phyloP scores from a whole-genome alignment of 1,140 invertebrate species.

The Drusus annulatus region DNA sequence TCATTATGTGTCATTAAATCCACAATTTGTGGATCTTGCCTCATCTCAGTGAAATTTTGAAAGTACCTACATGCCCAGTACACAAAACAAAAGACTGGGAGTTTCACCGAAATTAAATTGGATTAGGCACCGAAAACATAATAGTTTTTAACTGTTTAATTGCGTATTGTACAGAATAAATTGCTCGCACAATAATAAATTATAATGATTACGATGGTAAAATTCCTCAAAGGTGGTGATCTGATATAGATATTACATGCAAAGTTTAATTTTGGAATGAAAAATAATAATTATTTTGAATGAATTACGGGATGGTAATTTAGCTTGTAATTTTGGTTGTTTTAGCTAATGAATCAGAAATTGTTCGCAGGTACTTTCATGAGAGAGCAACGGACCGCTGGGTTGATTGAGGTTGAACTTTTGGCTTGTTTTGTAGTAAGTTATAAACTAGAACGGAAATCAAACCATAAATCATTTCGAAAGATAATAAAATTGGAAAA shows the following conservation, averaged over 20 bases:
- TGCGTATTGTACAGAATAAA: constrained; percentile 24
- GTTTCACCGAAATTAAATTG: constrained; percentile 28
- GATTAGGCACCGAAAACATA: constrained; percentile 12
- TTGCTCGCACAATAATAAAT: constrained; percentile 11
- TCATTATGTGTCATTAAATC: constrained; percentile 23
- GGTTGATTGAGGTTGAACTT: no score
- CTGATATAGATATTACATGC: neutral
- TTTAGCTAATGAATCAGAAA: no score
- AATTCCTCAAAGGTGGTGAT: no score
- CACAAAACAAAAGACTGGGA: neutral
- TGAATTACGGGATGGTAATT: neutral
- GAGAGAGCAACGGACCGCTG: no score
- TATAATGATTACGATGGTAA: neutral
- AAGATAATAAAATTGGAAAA: no score
- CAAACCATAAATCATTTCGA: no score
- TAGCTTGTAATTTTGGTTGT: neutral
- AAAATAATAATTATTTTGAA: neutral
- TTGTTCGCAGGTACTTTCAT: no score
- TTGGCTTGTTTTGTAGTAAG: no score
- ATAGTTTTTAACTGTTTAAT: constrained; percentile 30
- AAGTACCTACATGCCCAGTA: no score
- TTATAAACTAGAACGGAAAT: no score
- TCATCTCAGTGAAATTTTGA: neutral
- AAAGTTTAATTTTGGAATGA: no score
- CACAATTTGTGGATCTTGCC: neutral